Conservation (phyloP, 2,888 invertebrate species). For the Cosmorhoe ocellata region DNA sequence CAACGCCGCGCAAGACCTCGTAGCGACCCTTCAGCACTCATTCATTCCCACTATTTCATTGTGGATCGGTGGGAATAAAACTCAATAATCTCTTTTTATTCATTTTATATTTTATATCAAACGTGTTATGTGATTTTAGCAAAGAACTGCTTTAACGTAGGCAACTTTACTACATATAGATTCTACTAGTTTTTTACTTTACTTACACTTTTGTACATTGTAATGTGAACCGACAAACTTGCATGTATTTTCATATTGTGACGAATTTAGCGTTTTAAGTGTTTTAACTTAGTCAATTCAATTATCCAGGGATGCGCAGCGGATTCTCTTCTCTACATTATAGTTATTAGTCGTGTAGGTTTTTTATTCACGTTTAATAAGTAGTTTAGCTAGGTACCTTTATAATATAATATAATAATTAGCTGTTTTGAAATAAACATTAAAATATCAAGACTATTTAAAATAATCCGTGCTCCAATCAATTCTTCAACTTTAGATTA, state of each 20-base stretch:
- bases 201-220: background rate
- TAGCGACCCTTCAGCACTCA: slow-evolving; percentile 41
- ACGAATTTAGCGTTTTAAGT: slow-evolving; percentile 11
- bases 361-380: slow-evolving; percentile 9
- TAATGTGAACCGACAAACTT: background rate
- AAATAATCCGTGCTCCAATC: slow-evolving; percentile 2
- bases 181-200: slow-evolving; percentile 7
- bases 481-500: slow-evolving; percentile 6
- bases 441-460: background rate
- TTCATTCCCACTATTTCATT: background rate
- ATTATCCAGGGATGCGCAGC: slow-evolving; percentile 7
- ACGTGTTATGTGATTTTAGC: slow-evolving; percentile 12
- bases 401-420: slow-evolving; percentile 29
- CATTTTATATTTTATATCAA: slow-evolving; percentile 19
- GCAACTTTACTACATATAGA: slow-evolving; percentile 6
- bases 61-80: background rate
- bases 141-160: slow-evolving; percentile 7
- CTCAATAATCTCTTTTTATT: slow-evolving; percentile 8
- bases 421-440: slow-evolving; percentile 1
- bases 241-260: background rate
- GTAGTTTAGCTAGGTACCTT: slow-evolving; percentile 4
- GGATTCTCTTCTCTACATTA: background rate
- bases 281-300: slow-evolving; percentile 6
- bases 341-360: background rate
- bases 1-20: slow-evolving; percentile 49